Conservation (phyloP, 2,888 invertebrate genomes). For the Drosophila austrosaltans region DNA sequence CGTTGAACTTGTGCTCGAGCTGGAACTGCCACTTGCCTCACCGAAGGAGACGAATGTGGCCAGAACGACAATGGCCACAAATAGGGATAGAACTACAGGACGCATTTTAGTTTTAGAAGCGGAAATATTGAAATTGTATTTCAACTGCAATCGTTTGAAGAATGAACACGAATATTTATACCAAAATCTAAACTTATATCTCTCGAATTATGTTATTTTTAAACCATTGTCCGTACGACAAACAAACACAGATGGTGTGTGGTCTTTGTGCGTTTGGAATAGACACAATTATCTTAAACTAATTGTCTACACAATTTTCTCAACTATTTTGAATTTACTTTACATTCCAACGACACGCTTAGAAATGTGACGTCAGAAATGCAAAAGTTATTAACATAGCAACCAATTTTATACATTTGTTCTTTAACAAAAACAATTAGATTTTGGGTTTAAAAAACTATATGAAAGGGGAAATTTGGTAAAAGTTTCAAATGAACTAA, state of each 20-base stretch:
- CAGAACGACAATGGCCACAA: not conserved
- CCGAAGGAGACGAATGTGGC: not conserved
- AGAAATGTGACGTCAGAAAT: not conserved
- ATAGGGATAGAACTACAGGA: not conserved
- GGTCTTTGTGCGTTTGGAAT: not conserved
- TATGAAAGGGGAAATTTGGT: not conserved
- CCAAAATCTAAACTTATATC: not conserved
- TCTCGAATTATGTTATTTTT: not conserved
- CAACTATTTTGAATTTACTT: not conserved
- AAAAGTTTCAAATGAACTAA: too few relatives aligned
- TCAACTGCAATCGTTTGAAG: not conserved
- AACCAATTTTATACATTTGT: too few relatives aligned
- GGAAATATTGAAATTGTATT: not conserved
- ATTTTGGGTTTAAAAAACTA: not conserved
- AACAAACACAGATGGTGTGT: not conserved
- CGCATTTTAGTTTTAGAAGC: not conserved
- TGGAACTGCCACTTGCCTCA: not conserved
- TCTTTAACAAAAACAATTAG: not conserved
- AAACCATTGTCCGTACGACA: not conserved
- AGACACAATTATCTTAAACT: not conserved
- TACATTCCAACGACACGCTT: not conserved
- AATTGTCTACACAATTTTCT: not conserved
- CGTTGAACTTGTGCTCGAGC: not conserved
- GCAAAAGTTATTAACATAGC: not conserved
- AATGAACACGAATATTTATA: constrained; percentile 3